These are phyloP conservation scores for Prinia subflava DNA, from an alignment of 2,113 vertebrate species.

Conservation along the genomic window DNA sequence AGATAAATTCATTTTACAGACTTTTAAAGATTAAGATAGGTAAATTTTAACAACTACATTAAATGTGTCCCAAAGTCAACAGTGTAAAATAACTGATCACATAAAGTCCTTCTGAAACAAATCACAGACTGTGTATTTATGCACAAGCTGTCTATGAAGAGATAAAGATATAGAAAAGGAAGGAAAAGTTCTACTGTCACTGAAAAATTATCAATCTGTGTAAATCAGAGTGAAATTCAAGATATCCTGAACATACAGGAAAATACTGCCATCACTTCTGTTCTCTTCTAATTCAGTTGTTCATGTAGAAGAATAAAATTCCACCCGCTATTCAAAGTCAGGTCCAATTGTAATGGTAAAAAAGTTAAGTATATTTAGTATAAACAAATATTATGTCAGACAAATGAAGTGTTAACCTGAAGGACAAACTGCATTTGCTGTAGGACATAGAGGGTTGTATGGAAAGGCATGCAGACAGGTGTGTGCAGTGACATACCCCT, in stretches of 20 bases:
- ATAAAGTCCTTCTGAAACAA: background rate
- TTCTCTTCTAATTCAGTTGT: background rate
- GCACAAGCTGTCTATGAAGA: background rate
- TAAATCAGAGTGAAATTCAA: background rate
- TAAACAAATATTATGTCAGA: constrained; percentile 38
- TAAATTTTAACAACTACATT: background rate
- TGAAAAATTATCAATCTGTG: background rate
- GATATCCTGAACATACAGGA: background rate
- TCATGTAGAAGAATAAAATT: background rate
- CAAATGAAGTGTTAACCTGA: background rate
- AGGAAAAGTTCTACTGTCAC: background rate
- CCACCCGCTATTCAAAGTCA: background rate
- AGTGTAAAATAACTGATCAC: background rate
- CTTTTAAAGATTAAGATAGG: background rate
- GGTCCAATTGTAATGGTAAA: background rate
- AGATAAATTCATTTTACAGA: background rate
- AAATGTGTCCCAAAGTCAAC: background rate
- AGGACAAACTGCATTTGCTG: background rate
- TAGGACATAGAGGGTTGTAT: background rate
- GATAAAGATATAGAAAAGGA: background rate
- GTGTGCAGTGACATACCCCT: constrained; percentile 87
- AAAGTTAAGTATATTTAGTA: constrained; percentile 65
- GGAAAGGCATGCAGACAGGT: constrained; percentile 34
- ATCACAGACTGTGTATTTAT: background rate
- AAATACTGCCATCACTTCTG: background rate